Evolutionary conservation across 1,140 invertebrate species (phyloP), one percentile per base, ranked within the genome.

Genomic region (Bombus confusus): DNA sequence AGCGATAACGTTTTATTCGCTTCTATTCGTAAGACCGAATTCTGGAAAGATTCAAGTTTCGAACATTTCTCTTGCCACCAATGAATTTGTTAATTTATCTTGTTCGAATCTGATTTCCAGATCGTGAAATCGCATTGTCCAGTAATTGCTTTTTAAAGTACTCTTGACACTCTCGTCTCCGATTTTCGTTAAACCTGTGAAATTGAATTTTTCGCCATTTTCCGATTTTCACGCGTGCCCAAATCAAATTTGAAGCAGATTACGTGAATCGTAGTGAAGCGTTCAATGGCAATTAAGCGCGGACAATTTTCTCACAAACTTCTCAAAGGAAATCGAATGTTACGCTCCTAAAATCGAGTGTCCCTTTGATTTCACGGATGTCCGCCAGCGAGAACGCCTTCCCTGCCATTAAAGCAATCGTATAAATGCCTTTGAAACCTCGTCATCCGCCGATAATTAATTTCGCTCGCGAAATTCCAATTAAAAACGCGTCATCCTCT

Each of bases 401-500:
- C 15, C 37, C 22, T 25, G 0, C 13, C 9, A 4, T 69, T 3
- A 1, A 69, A 37, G 37, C 12, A 34, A 13, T 9, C 12, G 25
- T 15, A 43, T 41, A 41, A 72, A 41, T 22, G 22, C 4, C 37
- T 12, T 41, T 28, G 18, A 31, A 64, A 41, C 10, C 6, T 31
- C 22, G 69, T 72, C 34, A 52, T 22, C 18, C 47, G 18, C 18
- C 18, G 47, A 62, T 59, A 72, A 73, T 81, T 73, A 73, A 81
- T 81, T 81, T 62, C 9, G 22, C 18, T 28, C 28, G 4, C 15
- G 68, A 43, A 43, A 62, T 81, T 59, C 62, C 9, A 72, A 72
- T 81, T 73, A 81, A 72, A 81, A 31, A 3, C 43, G n/a, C 68
- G 47, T 57, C 68, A 41, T 72, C n/a, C 41, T 47, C 31, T 43